A percentile compares a stretch with the other conserved stretches of the same genome.
phyloP scores from a whole-genome alignment of 2,888 invertebrate species.

The Proisotoma minuta region DNA sequence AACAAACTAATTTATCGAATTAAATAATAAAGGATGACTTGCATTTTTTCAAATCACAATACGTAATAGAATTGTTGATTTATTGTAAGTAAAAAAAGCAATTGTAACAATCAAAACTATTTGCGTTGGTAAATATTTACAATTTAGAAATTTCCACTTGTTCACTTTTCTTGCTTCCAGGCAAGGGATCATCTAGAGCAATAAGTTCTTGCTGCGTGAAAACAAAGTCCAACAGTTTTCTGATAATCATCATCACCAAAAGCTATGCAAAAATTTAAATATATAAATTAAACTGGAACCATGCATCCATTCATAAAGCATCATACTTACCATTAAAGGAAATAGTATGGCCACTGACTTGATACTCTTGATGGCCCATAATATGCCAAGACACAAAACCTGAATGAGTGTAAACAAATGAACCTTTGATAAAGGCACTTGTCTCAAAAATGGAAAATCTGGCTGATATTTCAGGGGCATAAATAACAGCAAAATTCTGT shows the following conservation, averaged over 20 bases:
- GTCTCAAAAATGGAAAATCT: slow-evolving; percentile 57
- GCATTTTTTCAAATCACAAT: too few species aligned
- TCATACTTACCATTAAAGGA: slow-evolving; percentile 56
- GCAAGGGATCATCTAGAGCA: slow-evolving; percentile 58
- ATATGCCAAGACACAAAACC: slow-evolving; percentile 52
- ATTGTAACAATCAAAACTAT: too few species aligned
- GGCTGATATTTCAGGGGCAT: slow-evolving; percentile 62
- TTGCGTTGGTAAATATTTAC: too few species aligned
- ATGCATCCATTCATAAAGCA: too few species aligned
- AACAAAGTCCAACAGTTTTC: slow-evolving; percentile 55
- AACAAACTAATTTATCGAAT: too few species aligned
- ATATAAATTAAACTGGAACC: too few species aligned
- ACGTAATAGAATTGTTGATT: too few species aligned
- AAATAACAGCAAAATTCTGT: slow-evolving; percentile 56
- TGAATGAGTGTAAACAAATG: slow-evolving; percentile 56
- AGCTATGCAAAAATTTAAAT: slow-evolving; percentile 52
- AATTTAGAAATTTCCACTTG: too few species aligned
- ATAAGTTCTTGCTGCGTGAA: slow-evolving; percentile 56
- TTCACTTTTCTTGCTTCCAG: slow-evolving; percentile 50
- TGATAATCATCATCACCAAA: slow-evolving; percentile 56
- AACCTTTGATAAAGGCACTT: slow-evolving; percentile 56
- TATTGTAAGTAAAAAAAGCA: too few species aligned
- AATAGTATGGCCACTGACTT: slow-evolving; percentile 57
- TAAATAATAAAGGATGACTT: too few species aligned
- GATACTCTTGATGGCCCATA: slow-evolving; percentile 56